A percentile compares a stretch with the other conserved stretches of the same genome.
These are phyloP conservation scores for Crioceris asparagi DNA, from an alignment of 2,888 invertebrate genomes.

Conservation along the genomic window DNA sequence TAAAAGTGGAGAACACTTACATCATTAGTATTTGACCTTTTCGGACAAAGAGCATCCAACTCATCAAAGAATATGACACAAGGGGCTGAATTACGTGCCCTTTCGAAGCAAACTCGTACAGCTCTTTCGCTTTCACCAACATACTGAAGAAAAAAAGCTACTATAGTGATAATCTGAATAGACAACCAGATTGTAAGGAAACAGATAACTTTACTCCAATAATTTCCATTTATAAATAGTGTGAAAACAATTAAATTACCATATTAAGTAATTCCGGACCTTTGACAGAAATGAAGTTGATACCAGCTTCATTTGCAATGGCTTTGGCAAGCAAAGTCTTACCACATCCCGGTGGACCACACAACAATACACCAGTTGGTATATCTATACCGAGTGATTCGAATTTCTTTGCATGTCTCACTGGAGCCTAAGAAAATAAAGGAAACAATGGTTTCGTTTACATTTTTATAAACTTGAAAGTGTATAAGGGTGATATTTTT, in stretches of 20 bases:
- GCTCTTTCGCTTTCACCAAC: slow-evolving; percentile 98
- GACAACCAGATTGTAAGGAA: too few relatives aligned
- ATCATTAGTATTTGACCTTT: slow-evolving; percentile 65
- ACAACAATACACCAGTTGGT: slow-evolving; percentile 84
- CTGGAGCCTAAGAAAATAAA: slow-evolving; percentile 58
- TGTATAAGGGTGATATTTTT: too few relatives aligned
- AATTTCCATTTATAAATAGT: too few relatives aligned
- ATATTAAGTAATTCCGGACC: slow-evolving; percentile 97
- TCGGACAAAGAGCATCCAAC: slow-evolving; percentile 90
- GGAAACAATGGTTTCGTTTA: neutral
- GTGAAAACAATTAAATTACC: slow-evolving; percentile 44
- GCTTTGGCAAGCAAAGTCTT: slow-evolving; percentile 97
- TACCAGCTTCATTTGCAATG: slow-evolving; percentile 95
- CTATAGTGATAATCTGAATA: too few relatives aligned
- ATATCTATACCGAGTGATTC: slow-evolving; percentile 65
- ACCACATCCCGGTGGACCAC: slow-evolving; percentile 94
- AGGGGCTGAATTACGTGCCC: slow-evolving; percentile 90
- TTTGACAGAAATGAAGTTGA: slow-evolving; percentile 98
- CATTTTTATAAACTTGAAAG: too few relatives aligned
- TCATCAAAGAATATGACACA: slow-evolving; percentile 99
- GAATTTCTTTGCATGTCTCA: slow-evolving; percentile 74
- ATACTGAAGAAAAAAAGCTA: slow-evolving; percentile 53
- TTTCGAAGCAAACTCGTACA: slow-evolving; percentile 88
- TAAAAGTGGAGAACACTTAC: slow-evolving; percentile 29
- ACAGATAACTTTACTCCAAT: too few relatives aligned